Conservation (phyloP, 2,888 invertebrate species). For the Acanthosepion lycidas region DNA sequence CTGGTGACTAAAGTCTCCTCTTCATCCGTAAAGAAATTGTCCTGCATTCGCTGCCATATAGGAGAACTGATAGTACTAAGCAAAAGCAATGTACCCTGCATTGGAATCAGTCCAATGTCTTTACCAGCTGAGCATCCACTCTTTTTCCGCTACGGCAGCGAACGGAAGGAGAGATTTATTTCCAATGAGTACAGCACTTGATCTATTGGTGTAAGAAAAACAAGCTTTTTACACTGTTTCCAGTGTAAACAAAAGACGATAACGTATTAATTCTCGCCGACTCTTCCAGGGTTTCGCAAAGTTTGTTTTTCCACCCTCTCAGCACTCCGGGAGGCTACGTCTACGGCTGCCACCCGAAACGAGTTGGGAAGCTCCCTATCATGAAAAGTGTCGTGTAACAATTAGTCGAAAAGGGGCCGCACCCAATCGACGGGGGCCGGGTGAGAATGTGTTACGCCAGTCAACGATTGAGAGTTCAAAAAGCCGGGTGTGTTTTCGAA, state of each 20-base stretch:
- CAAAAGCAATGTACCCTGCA: too few relatives aligned
- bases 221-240: neutral
- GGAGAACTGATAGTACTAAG: too few relatives aligned
- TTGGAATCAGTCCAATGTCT: neutral
- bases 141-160: neutral
- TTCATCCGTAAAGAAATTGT: too few relatives aligned
- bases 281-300: neutral
- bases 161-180: neutral
- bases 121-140: neutral
- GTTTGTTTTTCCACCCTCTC: conserved; percentile 24
- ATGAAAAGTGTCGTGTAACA: neutral
- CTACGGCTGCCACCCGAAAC: neutral
- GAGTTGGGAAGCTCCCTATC: neutral
- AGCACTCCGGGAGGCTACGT: neutral
- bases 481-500: neutral
- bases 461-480: neutral
- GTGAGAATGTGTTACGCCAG: neutral
- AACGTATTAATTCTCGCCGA: neutral
- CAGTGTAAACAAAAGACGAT: neutral
- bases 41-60: too few relatives aligned
- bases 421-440: neutral
- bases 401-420: neutral
- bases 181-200: neutral
- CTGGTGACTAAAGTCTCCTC: too few relatives aligned
- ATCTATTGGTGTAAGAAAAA: conserved; percentile 33